Base-by-base conservation (phyloP, 2,113 vertebrate species). In the Heterotilapia buettikoferi region DNA sequence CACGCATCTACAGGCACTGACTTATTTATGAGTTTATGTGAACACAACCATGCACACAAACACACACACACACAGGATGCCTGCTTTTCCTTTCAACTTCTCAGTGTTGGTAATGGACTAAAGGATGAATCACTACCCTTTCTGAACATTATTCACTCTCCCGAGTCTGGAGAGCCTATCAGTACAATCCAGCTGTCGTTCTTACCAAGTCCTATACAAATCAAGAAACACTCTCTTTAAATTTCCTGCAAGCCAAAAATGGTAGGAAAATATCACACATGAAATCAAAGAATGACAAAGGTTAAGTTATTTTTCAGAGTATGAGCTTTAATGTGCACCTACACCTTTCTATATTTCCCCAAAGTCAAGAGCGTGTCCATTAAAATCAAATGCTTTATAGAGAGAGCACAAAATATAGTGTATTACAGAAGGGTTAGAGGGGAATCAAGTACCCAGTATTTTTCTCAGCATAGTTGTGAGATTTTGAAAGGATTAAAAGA, bases 121-220 rank as follows among this genome's bases (percentile, higher is more conserved):
- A 8, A 66, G 84, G 88, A 95, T 88, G 85, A 88, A 91, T 93
- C 85, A 56, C 90, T 92, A 29, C 40, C 59, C 29, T 31, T 84
- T 86, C 11, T 19, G 38, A 47, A 85, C 86, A 90, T 90, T 90
- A 78, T 86, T 93, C 89, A 85, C 89, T 90, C 45, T 88, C 33
- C 43, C 40, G n/a, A 84, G 29, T 90, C 9, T 13, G 52, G 76
- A 86, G 24, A 38, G 57, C 59, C 82, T 89, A 86, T 92, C 79
- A 68, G 80, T 84, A 82, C 53, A 66, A 83, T 79, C 66, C 88
- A 91, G 82, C 50, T 85, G 36, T 83, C 43, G 16, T 83, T 80
- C 40, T 81, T 81, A 87, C 80, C 82, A 50, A 63, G 31, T 83
- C 80, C 76, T 19, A 26, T 43, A 71, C 31, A 88, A 68, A 82